phyloP scores from a whole-genome alignment of 2,113 vertebrate species.

The Notechis scutatus region DNA sequence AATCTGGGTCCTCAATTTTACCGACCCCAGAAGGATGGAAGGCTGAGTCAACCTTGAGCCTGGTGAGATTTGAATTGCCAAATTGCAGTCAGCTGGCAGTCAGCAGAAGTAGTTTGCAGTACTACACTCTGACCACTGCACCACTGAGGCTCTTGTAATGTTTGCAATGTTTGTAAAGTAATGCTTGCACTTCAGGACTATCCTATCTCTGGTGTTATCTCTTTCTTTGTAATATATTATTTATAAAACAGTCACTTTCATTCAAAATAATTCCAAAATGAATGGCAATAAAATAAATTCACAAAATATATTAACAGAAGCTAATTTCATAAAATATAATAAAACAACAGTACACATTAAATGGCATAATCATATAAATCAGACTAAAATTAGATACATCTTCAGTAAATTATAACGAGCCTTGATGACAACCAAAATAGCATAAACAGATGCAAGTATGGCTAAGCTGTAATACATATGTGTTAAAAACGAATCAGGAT shows the following conservation, averaged over 20 bases:
- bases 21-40: too few relatives aligned
- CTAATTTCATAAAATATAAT: not conserved
- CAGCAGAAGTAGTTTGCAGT: too few relatives aligned
- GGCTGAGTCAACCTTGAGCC: too few relatives aligned
- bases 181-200: not conserved
- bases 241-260: not conserved
- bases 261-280: not conserved
- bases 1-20: too few relatives aligned
- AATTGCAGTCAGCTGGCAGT: too few relatives aligned
- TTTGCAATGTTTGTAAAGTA: not conserved
- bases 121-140: too few relatives aligned
- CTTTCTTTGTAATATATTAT: not conserved
- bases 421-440: not conserved
- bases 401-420: not conserved
- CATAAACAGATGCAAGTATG: not conserved
- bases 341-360: not conserved
- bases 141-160: too few relatives aligned
- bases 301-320: not conserved
- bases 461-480: not conserved
- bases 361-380: not conserved
- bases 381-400: not conserved
- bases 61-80: too few relatives aligned
- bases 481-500: not conserved
- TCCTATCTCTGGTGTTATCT: not conserved
- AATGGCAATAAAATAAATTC: not conserved